Evolutionary conservation across 2,888 invertebrate species (phyloP).

Genomic region (Coenonympha glycerion): DNA sequence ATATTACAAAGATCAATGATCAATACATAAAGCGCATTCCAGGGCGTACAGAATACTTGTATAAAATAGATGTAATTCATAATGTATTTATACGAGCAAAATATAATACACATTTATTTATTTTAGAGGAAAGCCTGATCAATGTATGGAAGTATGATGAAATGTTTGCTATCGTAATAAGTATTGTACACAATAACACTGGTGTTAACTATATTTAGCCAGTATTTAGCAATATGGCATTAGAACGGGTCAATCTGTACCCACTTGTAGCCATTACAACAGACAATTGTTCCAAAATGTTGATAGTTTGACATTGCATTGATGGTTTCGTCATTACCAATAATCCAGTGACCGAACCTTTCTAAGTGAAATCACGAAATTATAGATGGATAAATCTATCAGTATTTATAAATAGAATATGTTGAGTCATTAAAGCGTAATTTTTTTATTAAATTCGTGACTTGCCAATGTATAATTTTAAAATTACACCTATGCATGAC

Average conservation of each 20-base stretch:
- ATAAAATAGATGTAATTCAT: too few relatives aligned
- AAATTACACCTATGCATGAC: neutral
- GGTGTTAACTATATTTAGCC: conserved; percentile 14
- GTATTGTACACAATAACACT: conserved; percentile 20
- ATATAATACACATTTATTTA: too few relatives aligned
- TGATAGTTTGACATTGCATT: conserved; percentile 10
- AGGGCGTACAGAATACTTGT: neutral
- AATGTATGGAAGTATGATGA: conserved; percentile 17
- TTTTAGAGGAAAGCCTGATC: too few relatives aligned
- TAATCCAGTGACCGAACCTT: conserved; percentile 13
- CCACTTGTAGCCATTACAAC: neutral
- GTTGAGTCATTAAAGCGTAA: conserved; percentile 1
- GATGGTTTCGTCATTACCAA: conserved; percentile 1
- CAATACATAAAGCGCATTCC: conserved; percentile 14
- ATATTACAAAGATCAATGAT: conserved; percentile 2
- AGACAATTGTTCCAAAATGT: conserved; percentile 8
- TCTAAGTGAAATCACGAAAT: conserved; percentile 13
- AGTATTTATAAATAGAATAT: conserved; percentile 1
- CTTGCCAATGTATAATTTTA: neutral
- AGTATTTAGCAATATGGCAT: too few relatives aligned
- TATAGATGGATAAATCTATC: conserved; percentile 1
- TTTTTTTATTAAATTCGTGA: conserved; percentile 8
- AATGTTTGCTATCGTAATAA: conserved; percentile 20
- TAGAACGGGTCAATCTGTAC: conserved; percentile 12
- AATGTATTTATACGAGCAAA: too few relatives aligned